Percentiles rank a stretch among this genome's conserved stretches.
Conservation (phyloP, 2,113 vertebrate genomes). For the Hassar affinis region DNA sequence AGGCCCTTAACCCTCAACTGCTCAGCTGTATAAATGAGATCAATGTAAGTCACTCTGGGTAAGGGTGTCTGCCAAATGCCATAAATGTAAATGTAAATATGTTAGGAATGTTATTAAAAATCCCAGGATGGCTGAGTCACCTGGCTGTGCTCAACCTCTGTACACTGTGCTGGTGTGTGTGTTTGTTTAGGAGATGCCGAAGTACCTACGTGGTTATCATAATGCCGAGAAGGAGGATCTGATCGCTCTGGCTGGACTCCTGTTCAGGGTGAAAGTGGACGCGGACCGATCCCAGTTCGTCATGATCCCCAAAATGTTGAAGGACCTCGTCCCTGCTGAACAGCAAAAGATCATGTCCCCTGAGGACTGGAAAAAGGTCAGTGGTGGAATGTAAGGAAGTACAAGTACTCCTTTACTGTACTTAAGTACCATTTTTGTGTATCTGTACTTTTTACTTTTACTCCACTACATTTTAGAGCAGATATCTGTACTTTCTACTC, state of each 20-base stretch:
- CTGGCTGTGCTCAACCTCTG: background rate
- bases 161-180: background rate
- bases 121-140: background rate
- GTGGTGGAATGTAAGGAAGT: no score
- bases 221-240: constrained; percentile 82
- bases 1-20: no score
- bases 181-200: constrained; percentile 80
- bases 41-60: no score
- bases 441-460: no score
- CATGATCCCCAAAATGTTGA: constrained; percentile 80
- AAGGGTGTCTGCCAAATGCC: no score
- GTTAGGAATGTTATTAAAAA: background rate
- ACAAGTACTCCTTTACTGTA: no score
- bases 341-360: constrained; percentile 72
- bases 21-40: no score
- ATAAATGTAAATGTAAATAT: no score
- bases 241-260: constrained; percentile 78
- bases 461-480: background rate
- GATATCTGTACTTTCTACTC: no score
- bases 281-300: constrained; percentile 77
- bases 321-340: constrained; percentile 82
- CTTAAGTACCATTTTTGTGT: no score
- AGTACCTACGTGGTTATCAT: constrained; percentile 87
- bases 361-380: constrained; percentile 95
- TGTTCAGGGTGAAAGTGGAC: constrained; percentile 79